phyloP scores from a whole-genome alignment of 2,113 vertebrate genomes.

The Panthera tigris region DNA sequence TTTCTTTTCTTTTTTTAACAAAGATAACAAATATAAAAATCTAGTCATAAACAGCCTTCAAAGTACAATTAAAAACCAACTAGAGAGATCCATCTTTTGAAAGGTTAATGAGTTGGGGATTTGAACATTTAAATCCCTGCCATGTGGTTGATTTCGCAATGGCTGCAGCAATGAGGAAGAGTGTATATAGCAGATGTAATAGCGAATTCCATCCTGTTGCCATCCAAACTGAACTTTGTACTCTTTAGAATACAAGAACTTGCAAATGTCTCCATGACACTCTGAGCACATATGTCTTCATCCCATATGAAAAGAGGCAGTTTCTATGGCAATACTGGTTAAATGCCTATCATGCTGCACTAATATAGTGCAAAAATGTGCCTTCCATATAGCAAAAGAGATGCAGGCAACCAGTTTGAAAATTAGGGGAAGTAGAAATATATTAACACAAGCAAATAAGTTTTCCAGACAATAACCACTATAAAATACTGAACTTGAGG shows the following conservation, averaged over 20 bases:
- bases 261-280: conserved; percentile 79
- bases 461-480: conserved; percentile 87
- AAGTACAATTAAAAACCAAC: conserved; percentile 86
- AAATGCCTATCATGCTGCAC: conserved; percentile 98
- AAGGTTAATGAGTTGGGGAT: conserved; percentile 83
- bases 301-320: conserved; percentile 92
- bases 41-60: conserved; percentile 87
- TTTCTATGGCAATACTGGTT: conserved; percentile 94
- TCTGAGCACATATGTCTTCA: conserved; percentile 89
- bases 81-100: conserved; percentile 81
- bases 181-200: conserved; percentile 73
- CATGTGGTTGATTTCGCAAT: conserved; percentile 83
- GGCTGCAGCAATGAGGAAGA: conserved; percentile 78
- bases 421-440: conserved; percentile 87
- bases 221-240: conserved; percentile 83
- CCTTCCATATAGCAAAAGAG: conserved; percentile 90
- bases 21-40: conserved; percentile 88
- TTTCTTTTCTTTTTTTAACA: conserved; percentile 84
- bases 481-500: conserved; percentile 85
- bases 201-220: conserved; percentile 79
- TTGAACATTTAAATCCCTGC: conserved; percentile 84
- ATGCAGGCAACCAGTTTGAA: conserved; percentile 87
- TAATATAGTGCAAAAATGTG: conserved; percentile 99
- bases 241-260: conserved; percentile 83
- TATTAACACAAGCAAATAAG: conserved; percentile 84